Percentiles rank a stretch among this genome's conserved stretches.
Conservation (phyloP, 2,113 vertebrate genomes). For the Miniopterus natalensis region DNA sequence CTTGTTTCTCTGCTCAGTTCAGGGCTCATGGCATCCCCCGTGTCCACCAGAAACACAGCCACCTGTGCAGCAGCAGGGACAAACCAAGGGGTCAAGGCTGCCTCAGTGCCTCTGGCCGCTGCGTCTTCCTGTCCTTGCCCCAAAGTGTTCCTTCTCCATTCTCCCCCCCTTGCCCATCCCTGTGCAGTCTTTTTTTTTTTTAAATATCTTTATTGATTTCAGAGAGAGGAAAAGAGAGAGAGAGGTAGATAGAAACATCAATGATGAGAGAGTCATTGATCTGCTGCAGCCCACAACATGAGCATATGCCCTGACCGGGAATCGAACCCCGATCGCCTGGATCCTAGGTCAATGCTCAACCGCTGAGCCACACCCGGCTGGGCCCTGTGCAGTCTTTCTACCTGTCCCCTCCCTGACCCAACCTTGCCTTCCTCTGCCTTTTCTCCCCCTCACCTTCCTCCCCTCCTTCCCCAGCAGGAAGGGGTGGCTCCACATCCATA, state of each 20-base stretch:
- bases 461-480: conserved; percentile 82
- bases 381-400: background rate
- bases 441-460: conserved; percentile 77
- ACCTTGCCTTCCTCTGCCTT: background rate
- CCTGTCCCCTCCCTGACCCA: too few relatives aligned
- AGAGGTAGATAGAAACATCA: too few relatives aligned
- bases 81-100: background rate
- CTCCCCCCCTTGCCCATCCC: too few relatives aligned
- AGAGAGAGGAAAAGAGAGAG: too few relatives aligned
- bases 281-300: too few relatives aligned
- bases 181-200: too few relatives aligned
- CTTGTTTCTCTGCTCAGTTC: conserved; percentile 75
- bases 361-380: too few relatives aligned
- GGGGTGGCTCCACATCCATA: conserved; percentile 87
- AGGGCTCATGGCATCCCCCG: conserved; percentile 76
- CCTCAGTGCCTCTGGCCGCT: background rate
- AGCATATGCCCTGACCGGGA: too few relatives aligned
- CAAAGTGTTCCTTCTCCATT: background rate
- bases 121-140: background rate
- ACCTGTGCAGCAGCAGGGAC: conserved; percentile 55
- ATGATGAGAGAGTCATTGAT: too few relatives aligned
- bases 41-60: conserved; percentile 84
- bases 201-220: too few relatives aligned
- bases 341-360: too few relatives aligned
- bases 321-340: too few relatives aligned